These are phyloP conservation scores for Pelodytes ibericus DNA, from an alignment of 2,797 vertebrate genomes.

Conservation along the genomic window DNA sequence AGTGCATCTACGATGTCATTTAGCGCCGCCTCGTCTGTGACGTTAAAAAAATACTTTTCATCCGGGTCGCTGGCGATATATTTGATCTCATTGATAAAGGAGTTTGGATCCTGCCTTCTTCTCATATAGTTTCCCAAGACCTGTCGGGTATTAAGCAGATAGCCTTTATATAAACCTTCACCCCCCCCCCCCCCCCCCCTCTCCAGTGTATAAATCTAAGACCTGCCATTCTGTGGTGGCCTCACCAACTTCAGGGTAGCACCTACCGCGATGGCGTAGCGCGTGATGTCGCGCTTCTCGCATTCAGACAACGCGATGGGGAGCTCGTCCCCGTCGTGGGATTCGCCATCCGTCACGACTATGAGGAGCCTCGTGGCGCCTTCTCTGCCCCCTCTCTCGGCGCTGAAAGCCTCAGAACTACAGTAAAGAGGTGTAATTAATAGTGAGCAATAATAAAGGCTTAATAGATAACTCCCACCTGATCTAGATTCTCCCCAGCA, in stretches of 20 bases:
- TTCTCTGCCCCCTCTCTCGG: slow-evolving; percentile 78
- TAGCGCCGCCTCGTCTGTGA: slow-evolving; percentile 90
- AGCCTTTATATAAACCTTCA: too few relatives aligned
- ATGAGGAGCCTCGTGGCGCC: slow-evolving; percentile 90
- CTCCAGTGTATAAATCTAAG: too few relatives aligned
- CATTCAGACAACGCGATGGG: slow-evolving; percentile 80
- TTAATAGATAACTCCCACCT: too few relatives aligned
- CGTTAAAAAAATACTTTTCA: slow-evolving; percentile 94
- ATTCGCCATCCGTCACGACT: slow-evolving; percentile 94
- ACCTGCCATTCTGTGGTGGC: too few relatives aligned
- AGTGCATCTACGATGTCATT: slow-evolving; percentile 94
- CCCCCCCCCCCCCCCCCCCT: too few relatives aligned
- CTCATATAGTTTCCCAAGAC: slow-evolving; percentile 94
- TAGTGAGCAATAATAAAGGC: too few relatives aligned
- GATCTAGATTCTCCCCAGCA: too few relatives aligned
- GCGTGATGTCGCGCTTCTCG: slow-evolving; percentile 82
- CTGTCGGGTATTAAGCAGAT: too few relatives aligned
- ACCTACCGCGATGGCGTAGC: slow-evolving; percentile 94
- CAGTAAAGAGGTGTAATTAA: not conserved
- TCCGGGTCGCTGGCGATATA: slow-evolving; percentile 92
- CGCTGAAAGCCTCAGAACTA: slow-evolving; percentile 90
- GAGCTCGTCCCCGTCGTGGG: slow-evolving; percentile 92
- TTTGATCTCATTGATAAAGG: slow-evolving; percentile 91
- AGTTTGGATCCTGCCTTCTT: slow-evolving; percentile 87
- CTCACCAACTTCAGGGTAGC: not conserved